phyloP scores from a whole-genome alignment of 2,888 invertebrate species.

The Adela reaumurella region DNA sequence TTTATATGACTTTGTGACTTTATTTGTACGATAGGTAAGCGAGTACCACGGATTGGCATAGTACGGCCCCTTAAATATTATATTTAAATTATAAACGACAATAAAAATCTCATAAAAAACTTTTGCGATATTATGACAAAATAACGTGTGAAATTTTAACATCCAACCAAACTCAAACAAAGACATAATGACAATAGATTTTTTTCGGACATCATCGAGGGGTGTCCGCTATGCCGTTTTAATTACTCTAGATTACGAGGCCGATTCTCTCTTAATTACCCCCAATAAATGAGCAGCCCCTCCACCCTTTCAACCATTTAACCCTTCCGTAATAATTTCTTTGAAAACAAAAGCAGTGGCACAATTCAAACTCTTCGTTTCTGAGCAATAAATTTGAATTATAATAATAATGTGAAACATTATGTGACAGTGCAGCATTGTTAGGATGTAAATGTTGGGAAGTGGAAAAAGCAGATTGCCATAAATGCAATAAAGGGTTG shows the following conservation, averaged over 20 bases:
- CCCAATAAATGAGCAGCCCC: conserved; percentile 38
- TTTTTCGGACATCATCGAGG: not conserved
- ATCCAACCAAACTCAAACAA: no score
- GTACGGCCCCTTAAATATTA: no score
- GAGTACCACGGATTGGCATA: no score
- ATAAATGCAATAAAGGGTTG: conserved; percentile 20
- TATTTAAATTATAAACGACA: no score
- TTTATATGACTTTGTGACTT: no score
- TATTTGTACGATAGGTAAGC: no score
- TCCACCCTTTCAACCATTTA: conserved; percentile 20
- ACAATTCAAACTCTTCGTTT: conserved; percentile 37
- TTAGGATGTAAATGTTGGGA: conserved; percentile 41
- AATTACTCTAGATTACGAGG: conserved; percentile 45
- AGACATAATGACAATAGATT: not conserved
- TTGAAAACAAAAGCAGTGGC: conserved; percentile 37
- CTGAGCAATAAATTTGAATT: conserved; percentile 48
- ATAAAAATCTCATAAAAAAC: no score
- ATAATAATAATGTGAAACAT: conserved; percentile 48
- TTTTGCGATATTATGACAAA: no score
- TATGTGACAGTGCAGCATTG: conserved; percentile 48
- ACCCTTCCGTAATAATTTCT: conserved; percentile 22
- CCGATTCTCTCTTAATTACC: conserved; percentile 46
- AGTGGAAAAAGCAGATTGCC: conserved; percentile 19
- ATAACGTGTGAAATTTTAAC: no score
- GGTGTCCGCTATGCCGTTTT: conserved; percentile 19